Evolutionary conservation across 2,113 vertebrate genomes (phyloP), one percentile per base, ranked within the genome.

Genomic region (Sapayoa aenigma): DNA sequence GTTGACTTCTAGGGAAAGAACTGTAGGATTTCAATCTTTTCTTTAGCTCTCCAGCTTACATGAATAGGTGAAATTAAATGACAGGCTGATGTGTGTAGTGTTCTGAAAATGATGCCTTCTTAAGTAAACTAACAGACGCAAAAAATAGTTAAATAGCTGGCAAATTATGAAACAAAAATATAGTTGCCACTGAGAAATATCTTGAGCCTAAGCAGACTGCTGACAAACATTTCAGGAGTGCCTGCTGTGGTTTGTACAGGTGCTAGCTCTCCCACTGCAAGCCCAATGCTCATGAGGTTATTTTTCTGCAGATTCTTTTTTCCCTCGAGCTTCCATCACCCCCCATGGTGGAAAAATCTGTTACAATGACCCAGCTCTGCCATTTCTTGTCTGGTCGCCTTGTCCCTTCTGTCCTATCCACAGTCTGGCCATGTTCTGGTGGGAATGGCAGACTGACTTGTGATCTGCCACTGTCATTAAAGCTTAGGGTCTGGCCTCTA

Each of bases 201-300:
- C 39, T 31, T 41, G 53, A 90, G 12, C 27, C 46, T 46, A 44
- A 25, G 28, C 7, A 60, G 25, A n/a, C 28, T 81, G 14, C 41
- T 5, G 2, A 35, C 16, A 52, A 47, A 66, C 6, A 69, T 77
- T 66, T n/a, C 53, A 77, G 50, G 46, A 47, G 23, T 2, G 5
- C 6, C 4, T 42, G 11, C 19, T 53, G 46, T 37, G 44, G 12
- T 60, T 71, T 56, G 14, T 21, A 14, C 0, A 0, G 21, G 30
- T 62, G 24, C 50, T 21, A 47, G 28, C 20, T 78, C 44, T 74
- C 27, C 21, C n/a, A 21, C 9, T 1, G 1, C 2, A 2, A 69
- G 7, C 20, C 31, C 1, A 0, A 4, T 13, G 25, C 18, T 82
- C 9, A 1, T 7, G 8, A 62, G 37, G 27, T 8, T 84, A 16